phyloP scores from a whole-genome alignment of 2,888 invertebrate species.

The Ectropis crepuscularia region DNA sequence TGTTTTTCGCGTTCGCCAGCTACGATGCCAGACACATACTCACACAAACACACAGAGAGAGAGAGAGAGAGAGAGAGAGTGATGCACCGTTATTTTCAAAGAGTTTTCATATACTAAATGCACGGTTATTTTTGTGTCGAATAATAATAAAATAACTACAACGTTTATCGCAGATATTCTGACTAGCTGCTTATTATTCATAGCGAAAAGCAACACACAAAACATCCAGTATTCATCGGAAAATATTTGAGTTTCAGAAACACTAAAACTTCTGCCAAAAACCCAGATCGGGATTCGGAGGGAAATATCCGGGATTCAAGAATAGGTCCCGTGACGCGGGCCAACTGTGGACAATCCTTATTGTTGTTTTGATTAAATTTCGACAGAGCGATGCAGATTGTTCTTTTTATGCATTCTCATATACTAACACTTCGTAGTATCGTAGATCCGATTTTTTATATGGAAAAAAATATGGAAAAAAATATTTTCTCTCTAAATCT shows the following conservation, averaged over 20 bases:
- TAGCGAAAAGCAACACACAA: neutral
- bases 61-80: too few species aligned
- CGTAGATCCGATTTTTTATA: neutral
- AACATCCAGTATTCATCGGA: too few species aligned
- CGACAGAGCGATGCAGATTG: constrained; percentile 70
- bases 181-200: neutral
- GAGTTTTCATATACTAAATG: too few species aligned
- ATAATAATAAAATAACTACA: too few species aligned
- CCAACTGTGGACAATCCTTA: constrained; percentile 61
- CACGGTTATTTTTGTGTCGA: too few species aligned
- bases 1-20: too few species aligned
- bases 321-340: constrained; percentile 52
- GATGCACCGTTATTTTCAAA: too few species aligned
- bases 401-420: constrained; percentile 63
- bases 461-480: too few species aligned
- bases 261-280: neutral
- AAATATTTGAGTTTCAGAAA: neutral
- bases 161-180: too few species aligned
- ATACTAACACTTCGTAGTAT: constrained; percentile 16
- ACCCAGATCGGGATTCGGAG: neutral
- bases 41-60: too few species aligned
- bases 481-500: too few species aligned
- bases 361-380: constrained; percentile 83
- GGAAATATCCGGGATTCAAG: constrained; percentile 38
- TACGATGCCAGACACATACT: too few species aligned